A percentile compares a stretch with the other conserved stretches of the same genome.
Conservation (phyloP, 2,888 invertebrate genomes). For the Lordiphosa fenestrarum region DNA sequence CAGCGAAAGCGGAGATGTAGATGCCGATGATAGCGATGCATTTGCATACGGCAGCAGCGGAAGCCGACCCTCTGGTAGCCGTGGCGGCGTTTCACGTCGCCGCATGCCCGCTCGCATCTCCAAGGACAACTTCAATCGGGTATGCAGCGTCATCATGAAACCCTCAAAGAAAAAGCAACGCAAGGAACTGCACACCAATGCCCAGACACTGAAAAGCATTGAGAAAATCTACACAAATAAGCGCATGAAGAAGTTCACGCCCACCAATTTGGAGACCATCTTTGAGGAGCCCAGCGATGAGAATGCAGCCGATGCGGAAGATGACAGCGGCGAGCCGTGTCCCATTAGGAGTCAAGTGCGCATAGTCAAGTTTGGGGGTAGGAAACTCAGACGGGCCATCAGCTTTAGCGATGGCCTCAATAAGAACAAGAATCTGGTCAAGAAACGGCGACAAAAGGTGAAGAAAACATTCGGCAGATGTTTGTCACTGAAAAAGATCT, state of each 20-base stretch:
- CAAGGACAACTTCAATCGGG: conserved; percentile 74
- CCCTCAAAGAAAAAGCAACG: conserved; percentile 63
- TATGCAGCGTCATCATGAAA: conserved; percentile 73
- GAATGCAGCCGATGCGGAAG: conserved; percentile 60
- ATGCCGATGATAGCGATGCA: conserved; percentile 53
- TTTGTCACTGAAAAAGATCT: conserved; percentile 72
- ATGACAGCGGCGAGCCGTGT: conserved; percentile 60
- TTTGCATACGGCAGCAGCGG: conserved; percentile 20
- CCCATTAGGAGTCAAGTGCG: conserved; percentile 52
- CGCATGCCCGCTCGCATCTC: conserved; percentile 70
- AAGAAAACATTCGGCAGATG: conserved; percentile 76
- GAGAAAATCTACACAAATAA: conserved; percentile 75
- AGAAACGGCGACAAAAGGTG: conserved; percentile 74
- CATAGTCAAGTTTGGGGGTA: conserved; percentile 66
- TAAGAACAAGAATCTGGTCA: conserved; percentile 71
- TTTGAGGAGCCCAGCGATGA: conserved; percentile 74
- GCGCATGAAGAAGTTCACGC: conserved; percentile 73
- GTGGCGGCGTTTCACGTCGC: conserved; percentile 57
- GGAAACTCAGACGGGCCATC: conserved; percentile 71
- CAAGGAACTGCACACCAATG: conserved; percentile 41
- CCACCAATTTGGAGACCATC: conserved; percentile 76
- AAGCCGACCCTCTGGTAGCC: conserved; percentile 15
- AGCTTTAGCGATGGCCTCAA: conserved; percentile 74
- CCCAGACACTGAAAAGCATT: conserved; percentile 59
- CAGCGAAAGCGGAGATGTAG: conserved; percentile 48